A percentile compares a stretch with the other conserved stretches of the same genome.
These are phyloP conservation scores for Anoplius nigerrimus DNA, from an alignment of 2,888 invertebrate genomes.

Conservation along the genomic window DNA sequence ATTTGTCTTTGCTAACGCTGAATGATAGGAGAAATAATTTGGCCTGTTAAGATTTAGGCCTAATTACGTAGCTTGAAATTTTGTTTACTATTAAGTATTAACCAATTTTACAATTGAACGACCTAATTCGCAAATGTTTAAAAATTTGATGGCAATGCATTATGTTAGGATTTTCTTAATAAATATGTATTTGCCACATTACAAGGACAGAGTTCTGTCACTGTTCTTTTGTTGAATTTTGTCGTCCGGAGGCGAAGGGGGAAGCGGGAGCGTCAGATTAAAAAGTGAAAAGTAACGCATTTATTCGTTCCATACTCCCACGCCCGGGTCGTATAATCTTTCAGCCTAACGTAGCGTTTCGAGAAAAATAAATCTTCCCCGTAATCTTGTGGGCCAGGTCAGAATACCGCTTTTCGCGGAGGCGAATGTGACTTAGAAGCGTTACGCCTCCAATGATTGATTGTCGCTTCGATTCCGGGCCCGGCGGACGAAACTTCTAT, in stretches of 20 bases:
- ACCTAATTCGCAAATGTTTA: too few relatives aligned
- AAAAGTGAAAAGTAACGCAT: background rate
- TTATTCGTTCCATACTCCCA: slow-evolving; percentile 39
- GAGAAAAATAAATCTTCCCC: slow-evolving; percentile 45
- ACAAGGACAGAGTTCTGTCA: too few relatives aligned
- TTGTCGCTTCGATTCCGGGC: slow-evolving; percentile 52
- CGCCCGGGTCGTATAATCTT: slow-evolving; percentile 16
- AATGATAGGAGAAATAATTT: too few relatives aligned
- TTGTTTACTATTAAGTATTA: too few relatives aligned
- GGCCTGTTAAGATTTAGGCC: too few relatives aligned
- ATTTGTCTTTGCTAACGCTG: too few relatives aligned
- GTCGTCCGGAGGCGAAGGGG: background rate
- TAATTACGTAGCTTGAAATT: too few relatives aligned
- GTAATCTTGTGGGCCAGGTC: slow-evolving; percentile 34
- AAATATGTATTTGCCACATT: too few relatives aligned
- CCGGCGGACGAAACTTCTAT: slow-evolving; percentile 43
- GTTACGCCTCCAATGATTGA: slow-evolving; percentile 59
- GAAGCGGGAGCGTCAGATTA: background rate
- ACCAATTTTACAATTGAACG: too few relatives aligned
- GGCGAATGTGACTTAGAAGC: slow-evolving; percentile 36
- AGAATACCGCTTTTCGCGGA: slow-evolving; percentile 23
- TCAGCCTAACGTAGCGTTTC: background rate
- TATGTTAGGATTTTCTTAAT: too few relatives aligned
- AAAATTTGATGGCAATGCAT: too few relatives aligned
- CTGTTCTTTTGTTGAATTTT: too few relatives aligned